Evolutionary conservation across 1,140 invertebrate genomes (phyloP).

Genomic region (Ruditapes philippinarum): DNA sequence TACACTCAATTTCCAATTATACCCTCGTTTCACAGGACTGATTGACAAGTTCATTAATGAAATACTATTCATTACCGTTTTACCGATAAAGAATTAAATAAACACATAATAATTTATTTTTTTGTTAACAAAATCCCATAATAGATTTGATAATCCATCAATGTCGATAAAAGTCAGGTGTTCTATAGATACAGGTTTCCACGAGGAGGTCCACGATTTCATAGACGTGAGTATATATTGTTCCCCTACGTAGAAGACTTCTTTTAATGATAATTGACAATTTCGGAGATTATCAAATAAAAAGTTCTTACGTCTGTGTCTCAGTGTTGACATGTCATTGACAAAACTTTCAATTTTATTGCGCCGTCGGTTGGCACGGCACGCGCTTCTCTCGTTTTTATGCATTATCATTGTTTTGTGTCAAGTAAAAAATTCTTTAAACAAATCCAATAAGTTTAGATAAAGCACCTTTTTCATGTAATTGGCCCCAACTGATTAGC

Average conservation of each 20-base stretch:
- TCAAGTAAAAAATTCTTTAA: too few species aligned
- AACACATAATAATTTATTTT: background rate
- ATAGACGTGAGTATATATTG: background rate
- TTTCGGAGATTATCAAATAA: conserved; percentile 25
- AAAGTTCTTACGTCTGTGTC: conserved; percentile 1
- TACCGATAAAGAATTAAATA: background rate
- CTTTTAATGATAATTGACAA: conserved; percentile 21
- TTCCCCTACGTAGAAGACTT: conserved; percentile 26
- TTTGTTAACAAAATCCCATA: background rate
- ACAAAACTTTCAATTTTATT: conserved; percentile 33
- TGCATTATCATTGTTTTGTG: background rate
- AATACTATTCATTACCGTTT: background rate
- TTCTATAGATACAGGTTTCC: background rate
- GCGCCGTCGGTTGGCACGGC: background rate
- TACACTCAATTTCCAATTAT: background rate
- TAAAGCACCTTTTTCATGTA: too few species aligned
- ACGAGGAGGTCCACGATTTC: conserved; percentile 14
- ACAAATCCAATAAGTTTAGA: too few species aligned
- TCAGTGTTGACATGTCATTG: conserved; percentile 3
- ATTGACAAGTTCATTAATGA: background rate
- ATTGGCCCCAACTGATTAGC: too few species aligned
- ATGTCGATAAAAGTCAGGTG: conserved; percentile 24
- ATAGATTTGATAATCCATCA: conserved; percentile 36
- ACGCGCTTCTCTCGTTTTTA: background rate
- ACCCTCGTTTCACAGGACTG: background rate